Evolutionary conservation across 2,113 vertebrate genomes (phyloP).

Genomic region (Emydocephalus ijimae): DNA sequence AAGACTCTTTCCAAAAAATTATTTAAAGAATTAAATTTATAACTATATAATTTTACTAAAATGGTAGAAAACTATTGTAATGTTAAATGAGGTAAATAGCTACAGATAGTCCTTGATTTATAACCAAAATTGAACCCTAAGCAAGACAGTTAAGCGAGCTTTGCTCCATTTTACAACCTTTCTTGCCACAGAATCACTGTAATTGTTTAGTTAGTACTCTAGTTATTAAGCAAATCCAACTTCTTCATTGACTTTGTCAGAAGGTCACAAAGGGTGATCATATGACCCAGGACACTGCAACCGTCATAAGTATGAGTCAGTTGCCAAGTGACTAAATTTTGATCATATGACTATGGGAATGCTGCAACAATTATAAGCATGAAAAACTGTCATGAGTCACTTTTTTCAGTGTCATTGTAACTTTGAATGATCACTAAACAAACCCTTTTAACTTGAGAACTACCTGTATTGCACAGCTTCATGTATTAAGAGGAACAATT

Average conservation of each 20-base stretch:
- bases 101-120: background rate
- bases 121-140: background rate
- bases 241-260: background rate
- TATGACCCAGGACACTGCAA: background rate
- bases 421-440: background rate
- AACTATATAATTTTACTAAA: constrained; percentile 40
- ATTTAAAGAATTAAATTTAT: constrained; percentile 36
- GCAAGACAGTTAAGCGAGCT: background rate
- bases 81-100: constrained; percentile 43
- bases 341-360: background rate
- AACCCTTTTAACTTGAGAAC: background rate
- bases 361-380: background rate
- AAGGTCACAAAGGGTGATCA: background rate
- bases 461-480: constrained; percentile 40
- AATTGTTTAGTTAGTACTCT: background rate
- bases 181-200: background rate
- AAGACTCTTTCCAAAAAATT: background rate
- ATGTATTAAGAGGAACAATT: constrained; percentile 26
- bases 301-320: background rate
- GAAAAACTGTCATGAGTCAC: background rate
- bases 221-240: background rate
- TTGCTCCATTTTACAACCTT: background rate
- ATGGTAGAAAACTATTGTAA: constrained; percentile 43
- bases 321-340: background rate
- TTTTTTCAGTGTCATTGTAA: too few species aligned